Evolutionary conservation across 64 coral and sea anemone genomes (phyloP), one percentile per base, ranked within the genome.

Genomic region (Acropora yongei): DNA sequence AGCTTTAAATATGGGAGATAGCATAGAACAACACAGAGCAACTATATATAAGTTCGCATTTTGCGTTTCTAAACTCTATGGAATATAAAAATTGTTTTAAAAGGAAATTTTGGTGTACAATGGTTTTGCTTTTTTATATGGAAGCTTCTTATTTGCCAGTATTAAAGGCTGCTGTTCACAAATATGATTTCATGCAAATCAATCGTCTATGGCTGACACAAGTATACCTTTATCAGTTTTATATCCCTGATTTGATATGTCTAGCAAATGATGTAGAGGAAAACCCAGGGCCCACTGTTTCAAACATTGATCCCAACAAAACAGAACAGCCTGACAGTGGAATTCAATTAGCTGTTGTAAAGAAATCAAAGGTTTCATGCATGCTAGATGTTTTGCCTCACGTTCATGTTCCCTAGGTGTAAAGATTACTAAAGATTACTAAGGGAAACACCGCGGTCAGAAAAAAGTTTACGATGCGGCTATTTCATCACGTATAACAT

Each of bases 171-270:
- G 60, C 68, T 58, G 14, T 84, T 84, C 81, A 84, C 81, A 84
- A 67, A 43, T 84, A 84, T 84, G 81, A 84, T 67, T 40, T 65
- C 0, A 67, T 46, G 58, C 58, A 84, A 84, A 84, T 84, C 57
- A 84, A 84, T 84, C 10, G 53, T 67, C 81, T 84, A 18, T 84
- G 81, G 81, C 58, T 84, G 60, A 84, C 81, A 84, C 81, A 84
- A 67, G 42, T 45, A 16, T 84, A 68, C 20, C 46, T 84, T 58
- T 84, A 84, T 68, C 58, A 67, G 65, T 87, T 87, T 87, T 87
- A 87, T 16, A 74, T 71, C 73, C 65, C 61, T 39, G 11, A 87
- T 43, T 84, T 84, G 46, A 67, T 84, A 42, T 30, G 68, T 20
- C 60, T 10, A 84, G 41, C 41, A 84, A 84, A 20, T 68, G 63